These are phyloP conservation scores for Sturnira hondurensis DNA, from an alignment of 2,113 vertebrate species.

Conservation along the genomic window DNA sequence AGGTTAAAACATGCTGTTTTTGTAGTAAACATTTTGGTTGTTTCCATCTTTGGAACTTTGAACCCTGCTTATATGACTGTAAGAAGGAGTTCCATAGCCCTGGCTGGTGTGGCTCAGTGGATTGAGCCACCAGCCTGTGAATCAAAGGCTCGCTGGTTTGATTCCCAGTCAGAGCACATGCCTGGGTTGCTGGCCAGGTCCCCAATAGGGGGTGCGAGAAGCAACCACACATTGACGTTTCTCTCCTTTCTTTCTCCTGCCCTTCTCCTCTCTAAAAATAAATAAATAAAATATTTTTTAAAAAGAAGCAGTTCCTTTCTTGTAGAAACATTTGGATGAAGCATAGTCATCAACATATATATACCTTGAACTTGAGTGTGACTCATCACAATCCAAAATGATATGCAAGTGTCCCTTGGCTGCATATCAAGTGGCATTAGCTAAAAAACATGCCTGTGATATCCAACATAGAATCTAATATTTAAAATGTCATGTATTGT, in stretches of 20 bases:
- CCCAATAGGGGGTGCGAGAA: too few species aligned
- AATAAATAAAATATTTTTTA: too few species aligned
- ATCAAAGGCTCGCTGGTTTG: too few species aligned
- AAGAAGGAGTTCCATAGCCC: neutral
- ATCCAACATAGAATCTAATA: neutral
- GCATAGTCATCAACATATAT: conserved; percentile 40
- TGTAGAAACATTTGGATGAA: neutral
- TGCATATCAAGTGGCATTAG: neutral
- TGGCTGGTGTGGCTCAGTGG: too few species aligned
- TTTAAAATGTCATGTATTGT: neutral
- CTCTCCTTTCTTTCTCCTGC: too few species aligned
- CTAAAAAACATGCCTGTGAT: neutral
- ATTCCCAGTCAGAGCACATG: too few species aligned
- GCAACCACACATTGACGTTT: too few species aligned
- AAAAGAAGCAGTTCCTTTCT: neutral
- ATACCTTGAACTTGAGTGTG: conserved; percentile 38
- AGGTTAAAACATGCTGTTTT: neutral
- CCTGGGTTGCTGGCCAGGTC: too few species aligned
- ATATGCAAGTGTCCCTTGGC: neutral
- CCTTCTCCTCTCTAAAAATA: too few species aligned
- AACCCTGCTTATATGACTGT: neutral
- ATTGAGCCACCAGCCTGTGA: too few species aligned
- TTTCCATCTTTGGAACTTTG: neutral
- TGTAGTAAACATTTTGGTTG: neutral
- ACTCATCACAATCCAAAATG: neutral